Conservation (phyloP, 1,140 invertebrate species). For the Monomorium pharaonis region DNA sequence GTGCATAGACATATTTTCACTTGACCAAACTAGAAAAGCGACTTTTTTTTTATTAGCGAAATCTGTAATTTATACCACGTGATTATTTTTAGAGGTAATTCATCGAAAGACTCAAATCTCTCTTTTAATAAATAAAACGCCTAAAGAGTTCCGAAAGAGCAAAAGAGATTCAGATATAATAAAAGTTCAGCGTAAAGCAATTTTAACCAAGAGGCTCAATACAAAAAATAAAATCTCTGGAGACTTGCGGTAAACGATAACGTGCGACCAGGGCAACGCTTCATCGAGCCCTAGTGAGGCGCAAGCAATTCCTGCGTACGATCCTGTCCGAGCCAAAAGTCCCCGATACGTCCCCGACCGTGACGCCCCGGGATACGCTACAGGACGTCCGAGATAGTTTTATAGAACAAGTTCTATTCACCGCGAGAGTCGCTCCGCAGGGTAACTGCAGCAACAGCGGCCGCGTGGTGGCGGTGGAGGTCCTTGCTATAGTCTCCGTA, state of each 20-base stretch:
- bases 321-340: constrained; percentile 3
- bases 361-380: constrained; percentile 55
- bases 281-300: constrained; percentile 15
- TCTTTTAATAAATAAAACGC: not conserved
- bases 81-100: not conserved
- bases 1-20: not conserved
- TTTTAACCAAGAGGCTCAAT: not conserved
- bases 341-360: constrained; percentile 46
- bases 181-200: not conserved
- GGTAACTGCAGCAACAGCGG: constrained; percentile 39
- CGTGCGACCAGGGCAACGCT: not conserved
- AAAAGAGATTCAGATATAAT: not conserved
- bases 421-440: constrained; percentile 60
- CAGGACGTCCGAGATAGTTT: constrained; percentile 69
- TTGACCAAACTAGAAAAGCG: not conserved
- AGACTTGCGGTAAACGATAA: not conserved
- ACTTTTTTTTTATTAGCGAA: not conserved
- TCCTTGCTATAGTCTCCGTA: constrained; percentile 30
- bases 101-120: not conserved
- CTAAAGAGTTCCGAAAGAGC: not conserved
- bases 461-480: not conserved
- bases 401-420: constrained; percentile 65
- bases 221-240: not conserved
- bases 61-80: not conserved
- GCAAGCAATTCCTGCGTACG: constrained; percentile 31